Conservation (phyloP, 2,797 vertebrate species). For the Danio tinwini region DNA sequence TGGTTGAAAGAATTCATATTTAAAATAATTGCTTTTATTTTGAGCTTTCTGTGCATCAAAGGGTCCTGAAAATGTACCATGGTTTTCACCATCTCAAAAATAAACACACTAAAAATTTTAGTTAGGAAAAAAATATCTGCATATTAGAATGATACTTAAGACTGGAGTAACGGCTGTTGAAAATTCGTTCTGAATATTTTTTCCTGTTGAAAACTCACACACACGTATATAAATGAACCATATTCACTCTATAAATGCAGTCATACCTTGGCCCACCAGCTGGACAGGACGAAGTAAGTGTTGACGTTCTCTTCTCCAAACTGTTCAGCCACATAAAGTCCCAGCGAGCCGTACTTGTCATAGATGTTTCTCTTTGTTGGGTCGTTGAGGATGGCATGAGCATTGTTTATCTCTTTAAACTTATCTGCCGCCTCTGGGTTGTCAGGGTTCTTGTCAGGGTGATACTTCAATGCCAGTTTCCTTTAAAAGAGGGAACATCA, state of each 20-base stretch:
- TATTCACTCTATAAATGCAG: not conserved
- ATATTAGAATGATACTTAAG: no score
- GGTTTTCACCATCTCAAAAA: no score
- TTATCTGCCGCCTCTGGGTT: constrained; percentile 97
- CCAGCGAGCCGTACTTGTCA: constrained; percentile 97
- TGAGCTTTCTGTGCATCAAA: no score
- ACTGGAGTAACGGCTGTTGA: no score
- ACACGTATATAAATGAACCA: not conserved
- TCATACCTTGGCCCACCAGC: constrained; percentile 98
- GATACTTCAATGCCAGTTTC: constrained; percentile 97
- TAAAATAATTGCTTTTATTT: no score
- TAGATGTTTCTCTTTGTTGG: constrained; percentile 97
- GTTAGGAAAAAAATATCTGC: no score
- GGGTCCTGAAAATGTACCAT: no score
- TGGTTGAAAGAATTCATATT: no score
- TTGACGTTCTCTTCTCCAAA: constrained; percentile 99
- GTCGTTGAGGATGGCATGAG: constrained; percentile 94
- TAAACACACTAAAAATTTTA: no score
- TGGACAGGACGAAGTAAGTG: constrained; percentile 98
- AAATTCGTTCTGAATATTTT: no score
- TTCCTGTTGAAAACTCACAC: no score
- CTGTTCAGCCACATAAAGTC: constrained; percentile 97
- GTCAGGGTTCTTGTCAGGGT: constrained; percentile 98
- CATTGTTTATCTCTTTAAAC: constrained; percentile 99
- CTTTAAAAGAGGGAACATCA: constrained; percentile 68